Conservation (phyloP, 2,888 invertebrate species). For the Tortricodes alternella region DNA sequence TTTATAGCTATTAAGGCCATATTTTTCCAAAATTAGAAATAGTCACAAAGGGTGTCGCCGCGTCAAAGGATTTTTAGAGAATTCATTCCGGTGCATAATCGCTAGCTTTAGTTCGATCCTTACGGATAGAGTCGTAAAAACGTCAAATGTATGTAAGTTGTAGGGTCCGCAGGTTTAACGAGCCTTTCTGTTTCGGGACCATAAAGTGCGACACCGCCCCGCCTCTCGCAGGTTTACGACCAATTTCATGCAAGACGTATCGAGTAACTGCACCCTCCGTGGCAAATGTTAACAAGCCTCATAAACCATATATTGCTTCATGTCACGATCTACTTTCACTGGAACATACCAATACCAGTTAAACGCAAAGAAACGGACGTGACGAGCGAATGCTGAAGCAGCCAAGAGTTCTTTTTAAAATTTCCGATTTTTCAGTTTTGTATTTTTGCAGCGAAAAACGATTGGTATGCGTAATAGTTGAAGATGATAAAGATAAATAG, state of each 20-base stretch:
- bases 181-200: slow-evolving; percentile 59
- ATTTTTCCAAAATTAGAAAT: slow-evolving; percentile 71
- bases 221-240: slow-evolving; percentile 51
- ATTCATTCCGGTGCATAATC: slow-evolving; percentile 61
- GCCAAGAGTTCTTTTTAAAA: no score
- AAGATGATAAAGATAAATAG: no score
- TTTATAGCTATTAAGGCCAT: slow-evolving; percentile 69
- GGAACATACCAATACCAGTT: no score
- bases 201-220: slow-evolving; percentile 61
- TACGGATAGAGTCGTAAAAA: slow-evolving; percentile 72
- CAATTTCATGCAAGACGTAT: slow-evolving; percentile 51
- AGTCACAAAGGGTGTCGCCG: slow-evolving; percentile 65
- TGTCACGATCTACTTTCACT: slow-evolving; percentile 13
- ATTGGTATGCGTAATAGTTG: no score
- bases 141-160: slow-evolving; percentile 49
- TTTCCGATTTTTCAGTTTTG: no score
- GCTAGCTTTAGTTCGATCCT: slow-evolving; percentile 57
- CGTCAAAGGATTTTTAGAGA: slow-evolving; percentile 55
- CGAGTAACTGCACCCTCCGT: slow-evolving; percentile 43
- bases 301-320: slow-evolving; percentile 8
- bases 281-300: slow-evolving; percentile 44
- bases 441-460: no score
- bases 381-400: no score
- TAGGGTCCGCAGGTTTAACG: slow-evolving; percentile 52
- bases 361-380: no score